Base-by-base conservation (phyloP, 2,888 invertebrate species). In the Orthosia gothica region DNA sequence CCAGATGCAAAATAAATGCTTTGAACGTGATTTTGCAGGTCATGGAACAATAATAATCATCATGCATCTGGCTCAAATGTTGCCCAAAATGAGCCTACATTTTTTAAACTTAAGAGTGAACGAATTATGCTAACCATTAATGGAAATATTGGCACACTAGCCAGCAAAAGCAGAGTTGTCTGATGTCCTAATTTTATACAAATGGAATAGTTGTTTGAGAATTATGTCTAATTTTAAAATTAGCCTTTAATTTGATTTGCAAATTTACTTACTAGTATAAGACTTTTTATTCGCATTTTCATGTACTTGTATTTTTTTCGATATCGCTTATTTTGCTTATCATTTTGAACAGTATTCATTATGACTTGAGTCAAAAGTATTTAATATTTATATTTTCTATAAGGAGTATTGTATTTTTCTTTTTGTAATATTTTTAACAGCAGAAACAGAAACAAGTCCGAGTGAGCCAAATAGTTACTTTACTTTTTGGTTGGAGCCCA, bases 231-330 rank as follows among this genome's bases (percentile, higher is more conserved):
- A 23, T 23, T 1, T 18, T 16, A 23, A 15, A 11, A 26, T 23
- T 9, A n/a, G 18, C 11, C 23, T 20, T 45, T 47, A 54, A 32
- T 49, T 49, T 40, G 4, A 49, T 70, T 26, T 18, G 18, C 7
- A 50, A 67, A 62, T 9, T 64, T 74, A 84, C 97, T 97, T 95
- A 98, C 98, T 92, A 98, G 97, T 64, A 98, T 97, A 61, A 97
- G 96, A 91, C 97, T 97, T 91, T 97, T 97, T 20, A 98, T 97
- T 77, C 97, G 94, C 90, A 97, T 97, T 92, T 97, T 98, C 71
- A 98, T 92, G 88, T 95, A 96, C 82, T 97, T 96, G 80, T 97
- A 97, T 89, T 98, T 98, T 84, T 96, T 97, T 86, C 97, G 97
- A 88, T 98, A 98, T 79, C 96, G 97, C 76, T 92, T 94, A 74